These are phyloP conservation scores for Eulemur rufifrons DNA, from an alignment of 2,113 vertebrate genomes.

Conservation along the genomic window DNA sequence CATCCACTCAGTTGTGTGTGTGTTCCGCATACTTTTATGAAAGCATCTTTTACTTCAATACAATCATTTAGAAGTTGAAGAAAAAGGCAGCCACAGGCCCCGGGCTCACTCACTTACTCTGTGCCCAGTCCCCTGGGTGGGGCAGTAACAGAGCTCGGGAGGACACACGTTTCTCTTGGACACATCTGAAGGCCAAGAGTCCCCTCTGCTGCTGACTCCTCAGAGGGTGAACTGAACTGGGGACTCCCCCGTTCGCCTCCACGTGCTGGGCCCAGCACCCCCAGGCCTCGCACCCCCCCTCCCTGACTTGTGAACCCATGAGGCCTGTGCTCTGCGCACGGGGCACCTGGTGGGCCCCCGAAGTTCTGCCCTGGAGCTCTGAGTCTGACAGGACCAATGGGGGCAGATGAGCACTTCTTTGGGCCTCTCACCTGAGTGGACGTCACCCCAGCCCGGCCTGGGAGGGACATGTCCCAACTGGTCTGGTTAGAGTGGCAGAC, in stretches of 20 bases:
- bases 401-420: too few relatives aligned
- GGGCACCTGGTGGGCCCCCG: rapidly evolving
- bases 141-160: neutral
- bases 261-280: rapidly evolving
- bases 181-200: rapidly evolving
- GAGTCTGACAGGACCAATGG: neutral
- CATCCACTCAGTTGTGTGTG: rapidly evolving
- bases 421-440: neutral
- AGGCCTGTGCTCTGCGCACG: rapidly evolving
- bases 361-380: rapidly evolving
- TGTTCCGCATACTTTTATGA: rapidly evolving
- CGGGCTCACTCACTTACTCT: neutral
- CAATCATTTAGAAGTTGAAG: rapidly evolving
- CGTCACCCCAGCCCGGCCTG: neutral
- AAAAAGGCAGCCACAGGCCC: neutral
- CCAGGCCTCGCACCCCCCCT: rapidly evolving
- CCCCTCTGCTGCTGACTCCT: neutral
- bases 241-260: rapidly evolving
- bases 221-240: rapidly evolving
- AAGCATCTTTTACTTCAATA: neutral
- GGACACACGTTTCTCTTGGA: rapidly evolving
- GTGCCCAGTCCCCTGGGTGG: too few relatives aligned
- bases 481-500: rapidly evolving
- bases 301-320: rapidly evolving
- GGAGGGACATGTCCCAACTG: neutral